Evolutionary conservation across 2,888 invertebrate genomes (phyloP).

Genomic region (Dryocosmus kuriphilus): DNA sequence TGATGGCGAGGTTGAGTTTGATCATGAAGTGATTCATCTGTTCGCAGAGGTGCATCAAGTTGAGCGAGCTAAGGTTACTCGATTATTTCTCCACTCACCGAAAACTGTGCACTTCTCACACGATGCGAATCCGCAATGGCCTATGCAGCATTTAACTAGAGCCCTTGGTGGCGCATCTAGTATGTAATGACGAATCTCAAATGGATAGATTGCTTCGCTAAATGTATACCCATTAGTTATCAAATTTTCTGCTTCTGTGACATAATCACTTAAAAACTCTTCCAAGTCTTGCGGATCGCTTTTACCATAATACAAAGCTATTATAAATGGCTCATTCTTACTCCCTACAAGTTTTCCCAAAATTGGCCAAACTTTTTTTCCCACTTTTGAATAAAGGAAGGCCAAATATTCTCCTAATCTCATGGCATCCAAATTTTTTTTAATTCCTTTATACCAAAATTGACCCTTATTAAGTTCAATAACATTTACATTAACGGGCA

Average conservation of each 20-base stretch:
- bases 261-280: conserved; percentile 38
- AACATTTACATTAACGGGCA: neutral
- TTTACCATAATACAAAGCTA: conserved; percentile 37
- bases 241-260: neutral
- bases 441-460: neutral
- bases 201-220: neutral
- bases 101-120: conserved; percentile 39
- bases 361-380: conserved; percentile 40
- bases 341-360: conserved; percentile 24
- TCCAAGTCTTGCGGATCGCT: conserved; percentile 20
- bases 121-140: conserved; percentile 35
- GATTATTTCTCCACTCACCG: conserved; percentile 47
- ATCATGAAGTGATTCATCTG: neutral
- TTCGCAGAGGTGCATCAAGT: neutral
- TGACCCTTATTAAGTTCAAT: neutral
- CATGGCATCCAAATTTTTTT: neutral
- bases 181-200: neutral
- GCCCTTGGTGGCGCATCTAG: conserved; percentile 40
- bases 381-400: conserved; percentile 3
- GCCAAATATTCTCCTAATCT: neutral
- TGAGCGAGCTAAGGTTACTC: conserved; percentile 73
- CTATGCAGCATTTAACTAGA: conserved; percentile 34
- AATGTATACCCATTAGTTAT: conserved; percentile 5
- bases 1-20: neutral
- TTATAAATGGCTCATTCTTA: conserved; percentile 40